Base-by-base conservation (phyloP, 2,797 vertebrate genomes). In the Acanthurus tractus region DNA sequence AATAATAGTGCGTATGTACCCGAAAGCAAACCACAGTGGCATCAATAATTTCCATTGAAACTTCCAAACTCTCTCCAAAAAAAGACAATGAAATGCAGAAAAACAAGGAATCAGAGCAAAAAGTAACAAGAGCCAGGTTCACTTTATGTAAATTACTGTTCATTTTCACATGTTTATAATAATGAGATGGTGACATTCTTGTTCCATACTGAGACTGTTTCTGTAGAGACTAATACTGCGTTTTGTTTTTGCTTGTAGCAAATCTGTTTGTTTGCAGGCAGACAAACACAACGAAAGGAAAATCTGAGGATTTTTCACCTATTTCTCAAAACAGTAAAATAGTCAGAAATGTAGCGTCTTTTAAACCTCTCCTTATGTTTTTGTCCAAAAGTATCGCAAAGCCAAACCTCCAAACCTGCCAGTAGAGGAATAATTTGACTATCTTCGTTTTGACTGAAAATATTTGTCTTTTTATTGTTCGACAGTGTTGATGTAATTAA, bases 1-100 rank as follows among this genome's bases (percentile, higher is more conserved):
- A 84, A 83, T 86, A 82, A 79, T 83, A 42, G 18, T 38, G 74
- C 79, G 72, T 86, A 70, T 79, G 70, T 58, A 61, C 57, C 56
- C 65, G 23, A 50, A 73, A 88, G 81, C 79, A 78, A 82, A 76
- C 89, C 79, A 82, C 44, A 84, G 34, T 75, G 74, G 87, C 86
- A 61, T 84, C 75, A 83, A 74, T 84, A 20, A 90, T 90, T 88
- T 88, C 57, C 49, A 65, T 25, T 14, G 36, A 74, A 63, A 44
- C 34, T 40, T 48, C 34, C 13, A 72, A 70, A 56, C 61, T n/a
- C 53, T 52, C 2, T 1, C 64, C 38, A 44, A 34, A 45, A 64
- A 74, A 54, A 54, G 66, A 11, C 15, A 63, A 20, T n/a, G 42
- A 53, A 56, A 12, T 38, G 15, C 9, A 54, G 20, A 49, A 56